Conservation (phyloP, 2,797 vertebrate species). For the Pristis pectinata region DNA sequence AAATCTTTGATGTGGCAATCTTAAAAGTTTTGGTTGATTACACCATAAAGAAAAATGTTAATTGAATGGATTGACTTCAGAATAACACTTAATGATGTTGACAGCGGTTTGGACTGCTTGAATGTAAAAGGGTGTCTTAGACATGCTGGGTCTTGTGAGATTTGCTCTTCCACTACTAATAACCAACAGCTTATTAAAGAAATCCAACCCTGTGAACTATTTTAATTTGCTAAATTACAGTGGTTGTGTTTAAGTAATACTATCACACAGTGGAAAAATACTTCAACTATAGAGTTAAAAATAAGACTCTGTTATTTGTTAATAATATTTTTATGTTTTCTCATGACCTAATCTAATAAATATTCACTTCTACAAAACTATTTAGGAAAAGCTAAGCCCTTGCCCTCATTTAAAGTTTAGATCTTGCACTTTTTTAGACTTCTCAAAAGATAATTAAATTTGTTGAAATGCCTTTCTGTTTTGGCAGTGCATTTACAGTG, state of each 20-base stretch:
- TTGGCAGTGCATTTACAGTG: neutral
- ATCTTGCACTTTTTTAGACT: neutral
- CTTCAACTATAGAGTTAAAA: neutral
- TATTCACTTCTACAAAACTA: neutral
- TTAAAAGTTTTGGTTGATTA: constrained; percentile 67
- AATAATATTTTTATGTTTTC: no score
- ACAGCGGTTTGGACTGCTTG: constrained; percentile 63
- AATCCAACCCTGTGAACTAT: neutral
- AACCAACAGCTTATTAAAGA: neutral
- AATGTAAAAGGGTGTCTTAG: constrained; percentile 55
- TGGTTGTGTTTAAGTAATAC: neutral
- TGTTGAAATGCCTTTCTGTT: constrained; percentile 4
- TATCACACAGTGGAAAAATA: neutral
- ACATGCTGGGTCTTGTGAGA: constrained; percentile 74
- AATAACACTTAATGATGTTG: constrained; percentile 62
- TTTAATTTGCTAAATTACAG: neutral
- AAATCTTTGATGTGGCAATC: constrained; percentile 64
- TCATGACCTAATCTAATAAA: neutral
- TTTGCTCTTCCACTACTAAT: constrained; percentile 52
- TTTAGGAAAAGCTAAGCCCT: neutral
- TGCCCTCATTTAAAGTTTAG: neutral
- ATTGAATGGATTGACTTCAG: constrained; percentile 58
- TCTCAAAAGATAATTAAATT: neutral
- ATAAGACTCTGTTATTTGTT: neutral
- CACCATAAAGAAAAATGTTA: constrained; percentile 62